A percentile compares a stretch with the other conserved stretches of the same genome.
Conservation (phyloP, 2,888 invertebrate genomes). For the Allacma fusca region DNA sequence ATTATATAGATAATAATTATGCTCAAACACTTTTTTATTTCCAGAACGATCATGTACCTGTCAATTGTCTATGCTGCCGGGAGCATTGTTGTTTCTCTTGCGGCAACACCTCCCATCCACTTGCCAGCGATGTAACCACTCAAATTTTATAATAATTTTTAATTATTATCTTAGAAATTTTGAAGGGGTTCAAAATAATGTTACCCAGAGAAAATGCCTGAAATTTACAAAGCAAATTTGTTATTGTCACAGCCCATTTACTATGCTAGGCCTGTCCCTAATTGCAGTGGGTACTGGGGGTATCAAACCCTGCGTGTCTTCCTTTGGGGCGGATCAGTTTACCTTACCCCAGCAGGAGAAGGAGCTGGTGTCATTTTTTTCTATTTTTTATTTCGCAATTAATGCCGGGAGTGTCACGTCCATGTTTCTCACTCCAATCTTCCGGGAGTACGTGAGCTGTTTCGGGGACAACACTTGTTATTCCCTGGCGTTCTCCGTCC, state of each 20-base stretch:
- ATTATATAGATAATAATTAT: no score
- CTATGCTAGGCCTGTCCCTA: slow-evolving; percentile 66
- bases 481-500: slow-evolving; percentile 51
- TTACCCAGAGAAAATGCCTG: no score
- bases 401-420: slow-evolving; percentile 74
- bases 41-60: slow-evolving; percentile 68
- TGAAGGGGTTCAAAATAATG: no score
- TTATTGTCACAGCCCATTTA: slow-evolving; percentile 64
- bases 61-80: slow-evolving; percentile 68
- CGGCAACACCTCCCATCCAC: slow-evolving; percentile 63
- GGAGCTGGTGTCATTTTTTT: slow-evolving; percentile 88
- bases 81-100: slow-evolving; percentile 66
- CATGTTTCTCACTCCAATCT: slow-evolving; percentile 76
- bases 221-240: no score
- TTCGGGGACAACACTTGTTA: slow-evolving; percentile 50
- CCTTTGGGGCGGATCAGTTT: slow-evolving; percentile 96
- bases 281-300: slow-evolving; percentile 92
- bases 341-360: slow-evolving; percentile 78
- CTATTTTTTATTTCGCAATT: slow-evolving; percentile 92
- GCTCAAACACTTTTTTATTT: neutral
- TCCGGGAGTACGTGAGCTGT: slow-evolving; percentile 70
- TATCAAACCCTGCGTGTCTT: slow-evolving; percentile 93
- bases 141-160: no score
- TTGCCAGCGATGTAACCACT: slow-evolving; percentile 49
- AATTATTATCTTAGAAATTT: no score